Evolutionary conservation across 2,113 vertebrate species (phyloP).

Genomic region (Microtus ochrogaster): DNA sequence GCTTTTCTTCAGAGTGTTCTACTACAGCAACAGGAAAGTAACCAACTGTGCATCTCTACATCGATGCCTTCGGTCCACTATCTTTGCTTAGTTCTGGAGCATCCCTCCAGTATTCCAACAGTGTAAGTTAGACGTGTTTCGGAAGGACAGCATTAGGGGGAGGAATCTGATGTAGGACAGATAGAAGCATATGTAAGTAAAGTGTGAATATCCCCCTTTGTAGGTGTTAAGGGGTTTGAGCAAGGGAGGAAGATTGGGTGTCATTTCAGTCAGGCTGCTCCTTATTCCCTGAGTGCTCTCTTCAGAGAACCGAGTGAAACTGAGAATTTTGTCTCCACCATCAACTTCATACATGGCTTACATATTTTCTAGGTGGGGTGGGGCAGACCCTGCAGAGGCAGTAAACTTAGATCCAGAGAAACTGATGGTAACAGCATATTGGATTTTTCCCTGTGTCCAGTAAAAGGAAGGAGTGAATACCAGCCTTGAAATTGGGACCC

Average conservation of each 20-base stretch:
- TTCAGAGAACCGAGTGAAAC: not conserved
- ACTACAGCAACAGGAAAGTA: not conserved
- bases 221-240: not conserved
- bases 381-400: not conserved
- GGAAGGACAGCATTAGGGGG: not conserved
- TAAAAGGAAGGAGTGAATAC: conserved; percentile 21
- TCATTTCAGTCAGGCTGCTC: not conserved
- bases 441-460: conserved; percentile 27
- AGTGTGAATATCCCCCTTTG: not conserved
- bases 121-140: not conserved
- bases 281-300: not conserved
- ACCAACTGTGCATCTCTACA: not conserved
- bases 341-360: not conserved
- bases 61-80: not conserved
- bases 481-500: not conserved
- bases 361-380: not conserved
- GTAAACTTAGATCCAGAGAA: not conserved
- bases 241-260: not conserved
- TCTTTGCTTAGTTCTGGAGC: not conserved
- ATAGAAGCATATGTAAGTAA: conserved; percentile 14
- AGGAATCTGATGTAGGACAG: not conserved
- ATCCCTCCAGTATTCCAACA: not conserved
- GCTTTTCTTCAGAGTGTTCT: not conserved
- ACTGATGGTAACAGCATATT: not conserved
- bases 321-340: not conserved